Evolutionary conservation across 2,797 vertebrate species (phyloP).

Genomic region (Gobionotothen gibberifrons): DNA sequence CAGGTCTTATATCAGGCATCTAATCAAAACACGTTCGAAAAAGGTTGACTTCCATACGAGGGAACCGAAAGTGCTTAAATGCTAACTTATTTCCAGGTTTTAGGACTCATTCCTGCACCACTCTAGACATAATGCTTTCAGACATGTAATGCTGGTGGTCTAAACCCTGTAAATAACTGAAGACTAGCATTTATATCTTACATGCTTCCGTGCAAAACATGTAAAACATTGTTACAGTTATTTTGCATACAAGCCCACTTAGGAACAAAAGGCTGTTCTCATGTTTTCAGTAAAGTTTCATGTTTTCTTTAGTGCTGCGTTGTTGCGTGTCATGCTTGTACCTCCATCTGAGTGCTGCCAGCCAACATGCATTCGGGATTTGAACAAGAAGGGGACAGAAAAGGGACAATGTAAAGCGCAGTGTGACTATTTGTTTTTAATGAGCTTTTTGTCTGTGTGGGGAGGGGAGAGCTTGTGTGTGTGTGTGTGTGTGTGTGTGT

Average conservation of each 20-base stretch:
- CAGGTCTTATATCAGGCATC: too few relatives aligned
- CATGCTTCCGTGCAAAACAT: neutral
- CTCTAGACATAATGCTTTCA: neutral
- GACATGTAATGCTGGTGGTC: neutral
- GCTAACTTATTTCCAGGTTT: too few relatives aligned
- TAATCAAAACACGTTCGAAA: too few relatives aligned
- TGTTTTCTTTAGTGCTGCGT: neutral
- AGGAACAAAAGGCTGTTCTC: neutral
- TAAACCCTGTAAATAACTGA: neutral
- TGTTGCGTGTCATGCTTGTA: constrained; percentile 3
- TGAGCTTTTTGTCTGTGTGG: constrained; percentile 25
- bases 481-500: neutral
- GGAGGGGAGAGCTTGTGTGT: neutral
- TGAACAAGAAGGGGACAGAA: constrained; percentile 20
- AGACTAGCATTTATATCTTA: neutral
- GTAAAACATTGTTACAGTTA: neutral
- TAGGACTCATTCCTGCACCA: too few relatives aligned
- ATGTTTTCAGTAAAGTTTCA: constrained; percentile 15
- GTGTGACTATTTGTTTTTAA: constrained; percentile 55
- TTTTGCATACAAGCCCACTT: neutral
- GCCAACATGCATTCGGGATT: constrained; percentile 20
- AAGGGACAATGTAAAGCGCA: constrained; percentile 22
- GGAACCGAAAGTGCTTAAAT: too few relatives aligned
- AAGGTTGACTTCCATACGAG: too few relatives aligned
- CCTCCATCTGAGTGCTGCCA: constrained; percentile 8